phyloP scores from a whole-genome alignment of 2,113 vertebrate genomes.

The Microcebus ravelobensis region DNA sequence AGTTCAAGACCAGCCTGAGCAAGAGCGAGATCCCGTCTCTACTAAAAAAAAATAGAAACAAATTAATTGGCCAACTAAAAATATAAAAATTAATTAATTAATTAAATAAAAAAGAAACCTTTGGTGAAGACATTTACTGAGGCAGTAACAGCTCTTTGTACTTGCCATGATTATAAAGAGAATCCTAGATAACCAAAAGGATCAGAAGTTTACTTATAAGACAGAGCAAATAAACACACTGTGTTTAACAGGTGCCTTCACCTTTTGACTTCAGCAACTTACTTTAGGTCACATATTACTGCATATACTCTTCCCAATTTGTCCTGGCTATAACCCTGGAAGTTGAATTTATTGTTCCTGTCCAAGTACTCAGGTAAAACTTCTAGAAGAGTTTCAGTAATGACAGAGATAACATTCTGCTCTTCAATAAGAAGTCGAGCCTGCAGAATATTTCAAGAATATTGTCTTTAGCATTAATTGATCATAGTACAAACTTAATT shows the following conservation, averaged over 20 bases:
- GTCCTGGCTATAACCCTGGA: constrained; percentile 96
- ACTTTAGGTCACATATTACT: constrained; percentile 98
- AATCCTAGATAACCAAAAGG: constrained; percentile 41
- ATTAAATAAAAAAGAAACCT: too few species aligned
- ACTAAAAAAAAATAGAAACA: too few species aligned
- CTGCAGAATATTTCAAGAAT: constrained; percentile 83
- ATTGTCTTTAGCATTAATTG: constrained; percentile 58
- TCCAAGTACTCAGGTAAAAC: constrained; percentile 95
- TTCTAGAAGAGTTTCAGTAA: constrained; percentile 94
- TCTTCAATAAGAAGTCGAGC: constrained; percentile 97
- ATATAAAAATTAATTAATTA: too few species aligned
- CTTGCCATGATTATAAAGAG: neutral
- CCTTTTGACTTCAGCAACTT: constrained; percentile 61
- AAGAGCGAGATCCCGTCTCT: too few species aligned
- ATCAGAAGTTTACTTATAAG: constrained; percentile 8
- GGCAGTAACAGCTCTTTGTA: constrained; percentile 5
- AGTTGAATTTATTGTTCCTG: constrained; percentile 94
- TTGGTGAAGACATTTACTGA: neutral
- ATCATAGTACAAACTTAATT: constrained; percentile 5
- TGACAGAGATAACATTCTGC: constrained; percentile 93
- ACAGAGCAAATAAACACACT: constrained; percentile 44
- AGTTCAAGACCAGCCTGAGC: too few species aligned
- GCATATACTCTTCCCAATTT: constrained; percentile 93
- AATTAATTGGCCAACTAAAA: too few species aligned
- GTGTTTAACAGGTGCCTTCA: constrained; percentile 45